Evolutionary conservation across 2,113 vertebrate species (phyloP).

Genomic region (Panthera tigris): DNA sequence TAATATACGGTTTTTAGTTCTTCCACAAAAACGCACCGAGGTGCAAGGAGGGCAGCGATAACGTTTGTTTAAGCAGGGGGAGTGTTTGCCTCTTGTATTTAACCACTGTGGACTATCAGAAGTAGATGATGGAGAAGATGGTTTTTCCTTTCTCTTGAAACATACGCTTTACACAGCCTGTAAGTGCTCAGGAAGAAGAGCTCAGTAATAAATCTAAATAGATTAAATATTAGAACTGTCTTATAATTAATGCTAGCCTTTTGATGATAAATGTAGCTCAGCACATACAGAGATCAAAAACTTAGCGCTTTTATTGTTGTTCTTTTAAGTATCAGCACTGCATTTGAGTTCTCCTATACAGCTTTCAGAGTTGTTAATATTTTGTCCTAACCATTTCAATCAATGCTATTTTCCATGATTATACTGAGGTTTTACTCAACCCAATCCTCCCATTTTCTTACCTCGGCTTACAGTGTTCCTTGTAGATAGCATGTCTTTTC

Average conservation of each 20-base stretch:
- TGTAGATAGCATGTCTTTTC: not conserved
- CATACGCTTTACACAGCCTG: not conserved
- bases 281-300: not conserved
- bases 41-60: not conserved
- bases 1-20: conserved; percentile 68
- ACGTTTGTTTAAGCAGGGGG: not conserved
- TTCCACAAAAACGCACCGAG: conserved; percentile 39
- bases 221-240: not conserved
- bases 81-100: not conserved
- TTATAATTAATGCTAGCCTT: not conserved
- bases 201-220: not conserved
- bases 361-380: not conserved
- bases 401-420: not conserved
- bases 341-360: not conserved
- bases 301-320: not conserved
- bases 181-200: not conserved
- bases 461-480: not conserved
- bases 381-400: not conserved
- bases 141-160: not conserved
- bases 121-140: rapidly evolving
- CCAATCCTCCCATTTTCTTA: not conserved
- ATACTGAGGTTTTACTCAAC: not conserved
- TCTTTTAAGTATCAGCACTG: not conserved
- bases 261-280: not conserved
- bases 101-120: not conserved